Conservation (phyloP, 2,888 invertebrate genomes). For the Merodon equestris region DNA sequence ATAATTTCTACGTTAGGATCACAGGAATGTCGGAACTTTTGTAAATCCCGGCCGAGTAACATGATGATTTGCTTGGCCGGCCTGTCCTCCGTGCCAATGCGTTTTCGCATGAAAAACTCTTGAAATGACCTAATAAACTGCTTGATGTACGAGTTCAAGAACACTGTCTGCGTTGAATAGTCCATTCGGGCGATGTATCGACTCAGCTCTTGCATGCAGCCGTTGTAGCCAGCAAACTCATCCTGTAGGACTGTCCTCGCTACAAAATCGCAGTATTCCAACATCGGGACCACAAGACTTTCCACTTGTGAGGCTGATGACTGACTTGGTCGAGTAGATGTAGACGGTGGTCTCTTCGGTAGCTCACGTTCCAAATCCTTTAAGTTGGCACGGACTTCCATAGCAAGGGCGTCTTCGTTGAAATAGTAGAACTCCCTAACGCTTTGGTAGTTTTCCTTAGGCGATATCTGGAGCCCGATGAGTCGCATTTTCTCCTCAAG, state of each 20-base stretch:
- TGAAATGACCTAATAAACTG: conserved; percentile 20
- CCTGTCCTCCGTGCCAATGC: not conserved
- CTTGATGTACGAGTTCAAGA: conserved; percentile 11
- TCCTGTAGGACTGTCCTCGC: conserved; percentile 9
- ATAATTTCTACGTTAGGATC: conserved; percentile 38
- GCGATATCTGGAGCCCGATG: conserved; percentile 7
- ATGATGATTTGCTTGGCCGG: conserved; percentile 27
- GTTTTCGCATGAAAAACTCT: conserved; percentile 19
- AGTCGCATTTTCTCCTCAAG: conserved; percentile 14
- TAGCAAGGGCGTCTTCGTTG: conserved; percentile 6
- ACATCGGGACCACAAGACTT: conserved; percentile 2
- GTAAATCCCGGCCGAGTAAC: conserved; percentile 23
- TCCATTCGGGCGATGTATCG: conserved; percentile 29
- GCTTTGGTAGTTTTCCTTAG: conserved; percentile 16
- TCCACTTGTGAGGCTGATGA: not conserved
- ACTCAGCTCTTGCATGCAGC: conserved; percentile 11
- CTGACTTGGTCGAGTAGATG: not conserved
- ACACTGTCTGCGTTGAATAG: not conserved
- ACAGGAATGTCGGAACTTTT: conserved; percentile 42
- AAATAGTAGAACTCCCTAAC: conserved; percentile 15
- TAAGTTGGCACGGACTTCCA: conserved; percentile 5
- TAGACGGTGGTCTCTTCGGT: not conserved
- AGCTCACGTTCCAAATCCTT: not conserved
- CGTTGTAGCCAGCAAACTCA: conserved; percentile 4
- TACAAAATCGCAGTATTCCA: conserved; percentile 25